Evolutionary conservation across 2,797 vertebrate species (phyloP).

Genomic region (Girardinus metallicus): DNA sequence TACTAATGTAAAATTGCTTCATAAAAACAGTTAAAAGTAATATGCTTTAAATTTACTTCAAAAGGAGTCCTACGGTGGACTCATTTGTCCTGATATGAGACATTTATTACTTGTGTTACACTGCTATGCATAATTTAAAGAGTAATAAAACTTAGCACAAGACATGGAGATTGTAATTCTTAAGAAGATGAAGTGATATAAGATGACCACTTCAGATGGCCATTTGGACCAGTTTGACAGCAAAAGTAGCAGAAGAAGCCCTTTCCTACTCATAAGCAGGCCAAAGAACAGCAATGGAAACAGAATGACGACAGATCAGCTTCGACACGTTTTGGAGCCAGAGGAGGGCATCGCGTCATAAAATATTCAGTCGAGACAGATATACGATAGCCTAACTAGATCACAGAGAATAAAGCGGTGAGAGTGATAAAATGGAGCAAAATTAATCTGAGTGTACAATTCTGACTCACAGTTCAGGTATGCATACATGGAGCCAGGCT

Average conservation of each 20-base stretch:
- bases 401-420: conserved; percentile 41
- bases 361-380: conserved; percentile 57
- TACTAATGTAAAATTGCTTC: not conserved
- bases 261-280: not conserved
- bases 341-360: conserved; percentile 40
- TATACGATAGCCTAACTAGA: conserved; percentile 50
- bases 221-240: conserved; percentile 36
- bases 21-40: not conserved
- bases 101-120: not conserved
- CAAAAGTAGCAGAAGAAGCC: conserved; percentile 18
- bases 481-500: conserved; percentile 21
- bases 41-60: not conserved
- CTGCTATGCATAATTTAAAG: conserved; percentile 28
- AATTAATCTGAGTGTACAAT: conserved; percentile 55
- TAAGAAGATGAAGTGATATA: conserved; percentile 21
- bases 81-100: not conserved
- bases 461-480: conserved; percentile 47
- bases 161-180: conserved; percentile 3
- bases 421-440: conserved; percentile 49
- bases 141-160: conserved; percentile 24
- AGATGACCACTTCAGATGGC: conserved; percentile 39
- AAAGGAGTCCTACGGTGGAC: not conserved
- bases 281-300: conserved; percentile 14
- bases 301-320: conserved; percentile 17
- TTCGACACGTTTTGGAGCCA: conserved; percentile 29